Evolutionary conservation across 1,140 invertebrate species (phyloP).

Genomic region (Papilio xuthus): DNA sequence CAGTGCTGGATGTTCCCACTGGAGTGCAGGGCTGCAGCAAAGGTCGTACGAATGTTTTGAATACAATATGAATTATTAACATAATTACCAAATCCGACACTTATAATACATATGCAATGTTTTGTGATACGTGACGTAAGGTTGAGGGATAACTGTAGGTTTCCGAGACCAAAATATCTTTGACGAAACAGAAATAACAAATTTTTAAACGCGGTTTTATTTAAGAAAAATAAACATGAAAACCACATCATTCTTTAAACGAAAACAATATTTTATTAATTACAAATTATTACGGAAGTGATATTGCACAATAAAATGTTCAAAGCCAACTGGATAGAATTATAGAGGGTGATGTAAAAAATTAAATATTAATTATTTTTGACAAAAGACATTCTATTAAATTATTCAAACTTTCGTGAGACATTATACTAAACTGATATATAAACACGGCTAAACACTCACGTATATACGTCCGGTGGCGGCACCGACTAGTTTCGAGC

Average conservation of each 20-base stretch:
- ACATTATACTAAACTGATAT: too few relatives aligned
- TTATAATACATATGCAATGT: neutral
- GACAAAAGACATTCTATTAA: neutral
- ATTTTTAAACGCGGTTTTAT: too few relatives aligned
- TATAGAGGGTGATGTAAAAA: neutral
- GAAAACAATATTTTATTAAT: too few relatives aligned
- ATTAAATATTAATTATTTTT: conserved; percentile 1
- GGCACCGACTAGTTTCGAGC: too few relatives aligned
- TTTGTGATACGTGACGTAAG: conserved; percentile 1
- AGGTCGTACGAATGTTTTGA: conserved; percentile 38
- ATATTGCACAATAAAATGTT: neutral
- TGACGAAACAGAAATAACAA: too few relatives aligned
- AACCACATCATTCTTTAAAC: too few relatives aligned
- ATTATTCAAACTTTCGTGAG: too few relatives aligned
- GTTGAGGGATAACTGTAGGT: neutral
- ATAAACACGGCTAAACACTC: too few relatives aligned
- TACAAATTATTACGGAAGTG: neutral
- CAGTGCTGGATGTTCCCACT: conserved; percentile 37
- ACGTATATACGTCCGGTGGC: too few relatives aligned
- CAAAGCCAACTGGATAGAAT: neutral
- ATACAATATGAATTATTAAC: conserved; percentile 33
- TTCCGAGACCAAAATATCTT: too few relatives aligned
- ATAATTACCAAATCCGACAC: neutral
- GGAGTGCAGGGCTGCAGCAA: conserved; percentile 38
- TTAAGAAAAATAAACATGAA: too few relatives aligned